Percentiles rank a stretch among this genome's conserved stretches.
phyloP scores from a whole-genome alignment of 2,797 vertebrate genomes.

The Anas acuta region DNA sequence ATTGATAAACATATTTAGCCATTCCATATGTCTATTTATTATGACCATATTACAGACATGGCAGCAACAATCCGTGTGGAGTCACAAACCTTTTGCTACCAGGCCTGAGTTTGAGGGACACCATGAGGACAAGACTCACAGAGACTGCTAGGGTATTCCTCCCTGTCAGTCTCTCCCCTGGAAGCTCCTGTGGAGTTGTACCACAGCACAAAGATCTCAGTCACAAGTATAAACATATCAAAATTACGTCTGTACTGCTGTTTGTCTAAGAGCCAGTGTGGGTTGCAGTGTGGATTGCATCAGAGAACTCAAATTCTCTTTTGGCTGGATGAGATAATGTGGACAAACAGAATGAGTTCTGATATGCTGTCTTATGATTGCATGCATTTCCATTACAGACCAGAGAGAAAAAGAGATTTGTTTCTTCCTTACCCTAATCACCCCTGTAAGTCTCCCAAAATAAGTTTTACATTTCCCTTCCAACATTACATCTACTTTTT shows the following conservation, averaged over 20 bases:
- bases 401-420: not conserved
- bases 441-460: not conserved
- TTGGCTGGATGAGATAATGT: not conserved
- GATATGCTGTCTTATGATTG: not conserved
- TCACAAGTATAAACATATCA: not conserved
- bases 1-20: not conserved
- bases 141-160: rapidly evolving
- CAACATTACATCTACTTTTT: not conserved
- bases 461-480: not conserved
- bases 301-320: not conserved
- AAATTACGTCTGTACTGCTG: not conserved
- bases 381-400: not conserved
- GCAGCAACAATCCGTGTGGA: not conserved
- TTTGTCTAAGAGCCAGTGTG: not conserved
- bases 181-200: rapidly evolving
- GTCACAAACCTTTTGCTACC: not conserved
- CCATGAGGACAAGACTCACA: rapidly evolving
- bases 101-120: not conserved
- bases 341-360: not conserved
- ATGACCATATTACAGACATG: too few species aligned
- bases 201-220: not conserved
- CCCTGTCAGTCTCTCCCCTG: not conserved
- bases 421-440: not conserved
- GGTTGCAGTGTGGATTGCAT: not conserved
- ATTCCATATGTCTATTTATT: not conserved